Percentiles rank a stretch among this genome's conserved stretches.
Evolutionary conservation across 1,140 invertebrate species (phyloP).

Genomic region (Melanaphis sacchari): DNA sequence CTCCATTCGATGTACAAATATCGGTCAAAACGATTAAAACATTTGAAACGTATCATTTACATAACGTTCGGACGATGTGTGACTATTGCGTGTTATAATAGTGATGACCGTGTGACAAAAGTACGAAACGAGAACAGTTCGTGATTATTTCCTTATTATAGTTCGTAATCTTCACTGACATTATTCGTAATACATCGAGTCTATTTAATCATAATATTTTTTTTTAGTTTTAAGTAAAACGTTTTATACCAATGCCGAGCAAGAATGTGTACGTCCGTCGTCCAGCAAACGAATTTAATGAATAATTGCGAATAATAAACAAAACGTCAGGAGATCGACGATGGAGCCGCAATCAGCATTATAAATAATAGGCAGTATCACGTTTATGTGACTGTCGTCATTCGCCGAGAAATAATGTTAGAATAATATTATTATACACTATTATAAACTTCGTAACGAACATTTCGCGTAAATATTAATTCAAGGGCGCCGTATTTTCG

Average conservation of each 20-base stretch:
- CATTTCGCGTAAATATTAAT: neutral
- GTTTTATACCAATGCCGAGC: neutral
- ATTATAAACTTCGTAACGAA: neutral
- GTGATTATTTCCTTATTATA: neutral
- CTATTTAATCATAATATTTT: neutral
- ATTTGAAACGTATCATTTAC: neutral
- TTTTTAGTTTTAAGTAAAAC: neutral
- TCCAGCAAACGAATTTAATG: neutral
- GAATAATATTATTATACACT: neutral
- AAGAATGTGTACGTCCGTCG: neutral
- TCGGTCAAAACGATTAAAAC: neutral
- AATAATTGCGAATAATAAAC: neutral
- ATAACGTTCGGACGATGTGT: neutral
- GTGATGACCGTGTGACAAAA: neutral
- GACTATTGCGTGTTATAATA: too few species aligned
- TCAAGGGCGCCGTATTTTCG: neutral
- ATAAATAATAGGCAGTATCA: too few species aligned
- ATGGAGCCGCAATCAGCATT: too few species aligned
- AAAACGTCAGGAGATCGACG: neutral
- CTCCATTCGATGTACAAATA: neutral
- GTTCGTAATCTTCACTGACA: neutral
- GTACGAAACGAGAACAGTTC: neutral
- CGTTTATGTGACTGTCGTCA: neutral
- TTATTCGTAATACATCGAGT: neutral
- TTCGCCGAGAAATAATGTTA: neutral